Conservation (phyloP, 2,113 vertebrate genomes). For the Hyperoodon ampullatus region DNA sequence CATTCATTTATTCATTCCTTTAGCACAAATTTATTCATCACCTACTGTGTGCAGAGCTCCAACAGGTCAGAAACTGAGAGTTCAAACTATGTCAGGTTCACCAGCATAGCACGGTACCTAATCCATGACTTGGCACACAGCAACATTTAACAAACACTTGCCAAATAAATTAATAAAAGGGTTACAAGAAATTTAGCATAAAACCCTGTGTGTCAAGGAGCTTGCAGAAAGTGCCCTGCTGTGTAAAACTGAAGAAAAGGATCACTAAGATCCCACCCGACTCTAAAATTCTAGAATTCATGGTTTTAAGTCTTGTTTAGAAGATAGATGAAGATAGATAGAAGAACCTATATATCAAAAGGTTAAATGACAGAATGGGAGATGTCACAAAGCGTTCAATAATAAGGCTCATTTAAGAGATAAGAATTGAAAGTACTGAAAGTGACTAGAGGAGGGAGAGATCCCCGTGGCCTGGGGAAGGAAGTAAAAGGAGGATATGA, state of each 20-base stretch:
- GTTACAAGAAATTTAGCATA: not conserved
- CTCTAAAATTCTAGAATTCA: not conserved
- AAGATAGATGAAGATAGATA: not conserved
- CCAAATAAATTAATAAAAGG: not conserved
- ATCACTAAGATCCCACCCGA: not conserved
- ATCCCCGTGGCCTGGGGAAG: not conserved
- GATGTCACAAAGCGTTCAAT: not conserved
- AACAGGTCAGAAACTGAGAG: not conserved
- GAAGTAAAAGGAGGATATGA: not conserved
- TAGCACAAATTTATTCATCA: not conserved
- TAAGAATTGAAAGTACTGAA: not conserved
- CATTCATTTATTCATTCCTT: not conserved
- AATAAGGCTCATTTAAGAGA: not conserved
- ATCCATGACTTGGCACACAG: not conserved
- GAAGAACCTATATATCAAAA: not conserved
- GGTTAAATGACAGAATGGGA: not conserved
- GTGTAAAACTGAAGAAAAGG: not conserved
- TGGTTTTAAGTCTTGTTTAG: not conserved
- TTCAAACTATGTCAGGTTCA: not conserved
- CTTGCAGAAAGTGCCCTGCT: not conserved
- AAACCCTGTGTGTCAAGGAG: not conserved
- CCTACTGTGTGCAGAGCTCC: not conserved
- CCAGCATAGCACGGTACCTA: not conserved
- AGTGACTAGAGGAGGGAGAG: not conserved
- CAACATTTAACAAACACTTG: not conserved